Evolutionary conservation across 1,140 invertebrate genomes (phyloP), one percentile per base, ranked within the genome.

Genomic region (Neuroterus valhalla): DNA sequence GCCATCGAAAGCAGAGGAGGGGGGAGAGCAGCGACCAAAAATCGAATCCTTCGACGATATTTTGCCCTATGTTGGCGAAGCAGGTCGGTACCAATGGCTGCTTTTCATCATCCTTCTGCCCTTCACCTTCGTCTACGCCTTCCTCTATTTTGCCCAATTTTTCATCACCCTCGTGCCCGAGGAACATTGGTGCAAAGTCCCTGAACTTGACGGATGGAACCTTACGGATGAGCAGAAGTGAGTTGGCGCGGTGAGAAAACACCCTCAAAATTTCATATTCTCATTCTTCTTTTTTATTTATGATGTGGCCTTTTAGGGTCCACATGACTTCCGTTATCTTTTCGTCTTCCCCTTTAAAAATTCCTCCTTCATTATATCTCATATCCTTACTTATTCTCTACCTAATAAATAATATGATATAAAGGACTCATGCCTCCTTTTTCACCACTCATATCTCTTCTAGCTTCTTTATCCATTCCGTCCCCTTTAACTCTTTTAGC

Each of bases 11-110:
- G 79, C 72, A 5, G 86, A 84, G 50, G 88, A 89, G 71, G 88
- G 85, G 72, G 83, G 86, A 42, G 85, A 89, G 45, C 70, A 44
- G 45, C 80, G 77, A 46, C 72, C 78, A 8, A 88, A 86, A 71
- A 89, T 91, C 70, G 90, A 94, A 67, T 95, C 96, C 80, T 95
- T 98, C 78, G 96, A 98, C 85, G 95, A 96, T 81, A 90, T 98
- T 26, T 88, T 98, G 66, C 94, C 95, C 0, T 90, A 96, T 82
- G 92, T 98, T 31, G 97, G 97, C 0, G 96, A 96, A 81, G 97
- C 97, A 83, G 96, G 96, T 46, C 90, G 92, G 69, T 98, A 97
- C 89, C 97, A 98, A 85, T 94, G 95, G 83, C 90, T 96, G n/a
- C 89, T 98, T 2, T 98, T 97, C 86, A 85, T 96, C 10, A 88